phyloP scores from a whole-genome alignment of 2,113 vertebrate genomes.

The Chroicocephalus ridibundus region DNA sequence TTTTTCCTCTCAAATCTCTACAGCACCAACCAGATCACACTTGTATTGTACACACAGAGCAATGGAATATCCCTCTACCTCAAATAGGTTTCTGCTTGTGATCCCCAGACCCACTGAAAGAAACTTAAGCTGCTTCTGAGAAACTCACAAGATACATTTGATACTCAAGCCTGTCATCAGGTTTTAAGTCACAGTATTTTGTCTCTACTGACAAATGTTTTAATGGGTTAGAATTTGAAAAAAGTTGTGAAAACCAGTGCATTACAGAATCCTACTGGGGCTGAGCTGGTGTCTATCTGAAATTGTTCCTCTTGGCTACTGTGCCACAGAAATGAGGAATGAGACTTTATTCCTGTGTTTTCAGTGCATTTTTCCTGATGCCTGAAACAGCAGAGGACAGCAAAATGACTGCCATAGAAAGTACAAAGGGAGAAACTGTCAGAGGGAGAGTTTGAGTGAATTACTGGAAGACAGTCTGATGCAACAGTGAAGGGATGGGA shows the following conservation, averaged over 20 bases:
- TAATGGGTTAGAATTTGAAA: neutral
- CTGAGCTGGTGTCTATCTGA: neutral
- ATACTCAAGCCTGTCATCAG: neutral
- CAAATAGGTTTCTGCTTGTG: neutral
- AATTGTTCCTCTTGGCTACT: neutral
- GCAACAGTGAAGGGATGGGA: conserved; percentile 4
- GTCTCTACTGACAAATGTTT: neutral
- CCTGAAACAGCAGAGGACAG: neutral
- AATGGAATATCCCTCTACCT: neutral
- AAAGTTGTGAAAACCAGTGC: neutral
- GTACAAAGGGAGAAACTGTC: neutral
- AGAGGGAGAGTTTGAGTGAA: neutral
- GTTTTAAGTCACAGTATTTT: neutral
- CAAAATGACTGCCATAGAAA: neutral
- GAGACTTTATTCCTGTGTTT: neutral
- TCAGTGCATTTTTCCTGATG: neutral
- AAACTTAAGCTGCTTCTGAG: neutral
- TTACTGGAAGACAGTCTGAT: conserved; percentile 21
- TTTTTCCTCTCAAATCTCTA: neutral
- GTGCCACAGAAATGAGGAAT: neutral
- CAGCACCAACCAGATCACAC: neutral
- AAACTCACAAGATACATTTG: neutral
- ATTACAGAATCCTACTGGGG: neutral
- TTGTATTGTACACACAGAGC: neutral
- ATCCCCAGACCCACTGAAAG: neutral